A percentile compares a stretch with the other conserved stretches of the same genome.
Evolutionary conservation across 2,113 vertebrate genomes (phyloP).

Genomic region (Eptesicus fuscus): DNA sequence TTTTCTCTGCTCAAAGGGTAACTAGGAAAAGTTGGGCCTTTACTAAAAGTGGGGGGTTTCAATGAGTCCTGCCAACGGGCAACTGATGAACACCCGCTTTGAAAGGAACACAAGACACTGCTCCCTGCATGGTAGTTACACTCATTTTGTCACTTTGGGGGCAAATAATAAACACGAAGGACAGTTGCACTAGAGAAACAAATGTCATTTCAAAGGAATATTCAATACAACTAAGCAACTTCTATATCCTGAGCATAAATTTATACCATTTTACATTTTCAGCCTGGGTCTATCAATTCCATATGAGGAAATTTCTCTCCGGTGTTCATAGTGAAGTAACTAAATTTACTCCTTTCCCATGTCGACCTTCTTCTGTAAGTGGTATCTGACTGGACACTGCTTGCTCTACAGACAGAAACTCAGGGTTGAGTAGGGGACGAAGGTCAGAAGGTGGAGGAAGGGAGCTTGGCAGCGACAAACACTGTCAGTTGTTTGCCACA

Average conservation of each 20-base stretch:
- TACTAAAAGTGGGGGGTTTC: not conserved
- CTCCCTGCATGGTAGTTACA: too few relatives aligned
- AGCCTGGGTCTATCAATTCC: not conserved
- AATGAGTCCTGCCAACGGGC: not conserved
- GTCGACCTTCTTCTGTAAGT: not conserved
- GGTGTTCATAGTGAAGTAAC: not conserved
- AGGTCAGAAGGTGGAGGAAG: not conserved
- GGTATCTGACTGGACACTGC: not conserved
- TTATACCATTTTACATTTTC: not conserved
- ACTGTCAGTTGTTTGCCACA: not conserved
- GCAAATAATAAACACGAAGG: not conserved
- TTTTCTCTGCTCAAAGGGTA: not conserved
- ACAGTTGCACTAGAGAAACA: not conserved
- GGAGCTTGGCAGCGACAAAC: not conserved
- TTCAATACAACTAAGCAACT: not conserved
- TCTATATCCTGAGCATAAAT: not conserved
- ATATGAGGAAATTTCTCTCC: not conserved
- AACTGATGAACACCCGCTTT: not conserved
- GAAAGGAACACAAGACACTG: not conserved
- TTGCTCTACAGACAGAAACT: not conserved
- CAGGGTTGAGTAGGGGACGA: not conserved
- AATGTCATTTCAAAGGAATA: not conserved
- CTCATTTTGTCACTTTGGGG: not conserved
- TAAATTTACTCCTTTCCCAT: not conserved
- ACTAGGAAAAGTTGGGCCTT: not conserved